These are phyloP conservation scores for Lasius fuliginosus DNA, from an alignment of 2,888 invertebrate genomes.

Conservation along the genomic window DNA sequence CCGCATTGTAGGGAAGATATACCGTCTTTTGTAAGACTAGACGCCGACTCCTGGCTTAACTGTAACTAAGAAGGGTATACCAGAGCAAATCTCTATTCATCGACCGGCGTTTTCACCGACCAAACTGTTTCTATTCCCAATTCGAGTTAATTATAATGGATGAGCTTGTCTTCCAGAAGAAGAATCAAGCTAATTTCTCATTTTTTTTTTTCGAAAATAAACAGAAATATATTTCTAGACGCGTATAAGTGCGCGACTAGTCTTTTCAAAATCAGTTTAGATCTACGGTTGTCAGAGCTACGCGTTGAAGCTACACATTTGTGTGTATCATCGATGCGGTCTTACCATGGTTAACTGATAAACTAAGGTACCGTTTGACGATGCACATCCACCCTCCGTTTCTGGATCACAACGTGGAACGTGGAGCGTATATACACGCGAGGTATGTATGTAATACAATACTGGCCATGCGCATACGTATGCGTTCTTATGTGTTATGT, in stretches of 20 bases:
- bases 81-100: not conserved
- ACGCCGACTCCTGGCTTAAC: constrained; percentile 61
- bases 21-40: constrained; percentile 74
- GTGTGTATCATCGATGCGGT: constrained; percentile 69
- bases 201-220: not conserved
- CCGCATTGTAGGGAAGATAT: constrained; percentile 77
- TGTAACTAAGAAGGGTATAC: constrained; percentile 63
- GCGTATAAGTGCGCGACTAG: not conserved
- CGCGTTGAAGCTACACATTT: not conserved
- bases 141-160: constrained; percentile 6
- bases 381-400: constrained; percentile 64
- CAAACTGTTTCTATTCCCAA: no score
- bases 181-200: not conserved
- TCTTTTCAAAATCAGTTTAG: not conserved
- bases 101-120: not conserved
- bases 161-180: not conserved
- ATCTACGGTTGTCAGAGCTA: not conserved
- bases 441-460: constrained; percentile 34
- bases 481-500: constrained; percentile 32
- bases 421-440: constrained; percentile 37
- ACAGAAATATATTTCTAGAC: not conserved
- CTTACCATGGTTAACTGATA: constrained; percentile 79
- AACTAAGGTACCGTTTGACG: constrained; percentile 78
- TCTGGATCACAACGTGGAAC: constrained; percentile 53
- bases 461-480: constrained; percentile 15